A percentile compares a stretch with the other conserved stretches of the same genome.
These are phyloP conservation scores for Propithecus perrieri DNA, from an alignment of 2,797 vertebrate species.

Conservation along the genomic window DNA sequence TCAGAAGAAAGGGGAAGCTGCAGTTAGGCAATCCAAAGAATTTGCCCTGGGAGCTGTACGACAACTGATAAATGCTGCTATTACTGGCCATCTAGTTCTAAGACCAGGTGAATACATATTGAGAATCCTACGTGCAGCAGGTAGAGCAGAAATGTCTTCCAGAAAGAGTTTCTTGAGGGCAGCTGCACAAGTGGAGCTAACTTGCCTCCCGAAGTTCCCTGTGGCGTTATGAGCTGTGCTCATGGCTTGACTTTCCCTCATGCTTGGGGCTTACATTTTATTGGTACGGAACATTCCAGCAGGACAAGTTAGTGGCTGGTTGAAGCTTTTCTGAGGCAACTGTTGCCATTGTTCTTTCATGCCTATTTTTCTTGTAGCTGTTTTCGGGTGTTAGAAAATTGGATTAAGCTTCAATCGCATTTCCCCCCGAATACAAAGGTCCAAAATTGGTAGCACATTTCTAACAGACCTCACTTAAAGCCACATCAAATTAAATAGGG, in stretches of 20 bases:
- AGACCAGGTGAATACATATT: rapidly evolving
- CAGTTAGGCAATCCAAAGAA: rapidly evolving
- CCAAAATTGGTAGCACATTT: constrained; percentile 79
- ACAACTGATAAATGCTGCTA: rapidly evolving
- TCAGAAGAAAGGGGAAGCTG: rapidly evolving
- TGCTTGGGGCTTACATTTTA: neutral
- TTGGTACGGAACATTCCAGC: neutral
- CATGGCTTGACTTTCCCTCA: neutral
- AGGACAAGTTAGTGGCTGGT: neutral
- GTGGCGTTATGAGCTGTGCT: neutral
- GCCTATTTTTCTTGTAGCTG: constrained; percentile 64
- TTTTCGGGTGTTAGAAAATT: constrained; percentile 71
- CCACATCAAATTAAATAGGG: constrained; percentile 73
- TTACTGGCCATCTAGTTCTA: neutral
- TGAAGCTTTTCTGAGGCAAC: neutral
- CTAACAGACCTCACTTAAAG: constrained; percentile 63
- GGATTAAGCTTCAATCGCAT: constrained; percentile 69
- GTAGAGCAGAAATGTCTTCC: neutral
- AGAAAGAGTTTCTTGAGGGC: neutral
- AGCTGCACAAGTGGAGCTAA: rapidly evolving
- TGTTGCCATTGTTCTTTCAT: neutral
- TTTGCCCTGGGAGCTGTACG: too few relatives aligned
- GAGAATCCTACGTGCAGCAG: rapidly evolving
- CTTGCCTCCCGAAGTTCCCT: neutral
- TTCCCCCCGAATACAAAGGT: constrained; percentile 75